Evolutionary conservation across 1,140 invertebrate species (phyloP).

Genomic region (Drosophila kanapiae): DNA sequence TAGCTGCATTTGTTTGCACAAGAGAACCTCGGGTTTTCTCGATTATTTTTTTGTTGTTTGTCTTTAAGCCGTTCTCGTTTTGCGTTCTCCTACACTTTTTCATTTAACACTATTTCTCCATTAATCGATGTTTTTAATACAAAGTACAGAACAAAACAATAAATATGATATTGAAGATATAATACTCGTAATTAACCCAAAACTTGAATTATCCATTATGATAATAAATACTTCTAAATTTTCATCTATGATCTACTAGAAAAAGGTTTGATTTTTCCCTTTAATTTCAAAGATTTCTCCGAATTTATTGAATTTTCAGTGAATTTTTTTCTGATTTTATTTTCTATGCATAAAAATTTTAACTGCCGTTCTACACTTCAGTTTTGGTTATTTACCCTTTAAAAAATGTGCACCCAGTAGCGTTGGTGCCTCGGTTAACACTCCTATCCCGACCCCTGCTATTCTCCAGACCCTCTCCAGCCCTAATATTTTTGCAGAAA

Average conservation of each 20-base stretch:
- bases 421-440: background rate
- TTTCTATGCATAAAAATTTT: conserved; percentile 57
- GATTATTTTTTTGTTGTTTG: background rate
- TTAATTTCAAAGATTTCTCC: background rate
- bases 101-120: too few relatives aligned
- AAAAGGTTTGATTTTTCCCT: background rate
- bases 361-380: conserved; percentile 52
- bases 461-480: background rate
- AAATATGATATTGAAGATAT: background rate
- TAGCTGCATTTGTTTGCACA: conserved; percentile 57
- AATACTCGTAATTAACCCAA: background rate
- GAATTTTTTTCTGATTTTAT: background rate
- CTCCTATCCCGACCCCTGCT: background rate
- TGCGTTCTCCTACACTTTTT: conserved; percentile 9
- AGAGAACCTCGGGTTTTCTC: conserved; percentile 31
- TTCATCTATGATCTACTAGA: background rate
- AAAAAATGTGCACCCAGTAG: conserved; percentile 16
- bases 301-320: background rate
- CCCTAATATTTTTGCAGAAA: conserved; percentile 31
- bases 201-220: background rate
- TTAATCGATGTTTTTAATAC: background rate
- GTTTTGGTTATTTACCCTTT: conserved; percentile 61
- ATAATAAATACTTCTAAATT: background rate
- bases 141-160: background rate
- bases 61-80: conserved; percentile 9